Evolutionary conservation across 2,888 invertebrate species (phyloP).

Genomic region (Tetheella fluctuosa): DNA sequence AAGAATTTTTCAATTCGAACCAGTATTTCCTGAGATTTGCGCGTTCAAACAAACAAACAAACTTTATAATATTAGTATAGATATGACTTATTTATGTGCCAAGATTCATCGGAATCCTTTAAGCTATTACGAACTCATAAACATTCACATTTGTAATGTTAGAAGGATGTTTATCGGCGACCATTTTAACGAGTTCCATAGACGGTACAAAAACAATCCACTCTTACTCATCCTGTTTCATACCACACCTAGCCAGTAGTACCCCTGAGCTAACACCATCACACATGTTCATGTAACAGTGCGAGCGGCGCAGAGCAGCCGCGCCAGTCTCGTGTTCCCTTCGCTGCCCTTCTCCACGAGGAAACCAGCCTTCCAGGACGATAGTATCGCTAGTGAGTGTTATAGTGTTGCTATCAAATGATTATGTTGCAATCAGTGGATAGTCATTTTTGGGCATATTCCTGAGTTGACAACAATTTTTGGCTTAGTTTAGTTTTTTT

Average conservation of each 20-base stretch:
- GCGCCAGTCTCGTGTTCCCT: conserved; percentile 91
- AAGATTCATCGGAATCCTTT: no score
- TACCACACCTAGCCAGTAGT: conserved; percentile 19
- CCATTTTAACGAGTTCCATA: no score
- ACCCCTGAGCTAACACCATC: conserved; percentile 29
- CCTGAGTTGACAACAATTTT: no score
- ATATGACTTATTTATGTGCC: no score
- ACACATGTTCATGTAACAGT: conserved; percentile 50
- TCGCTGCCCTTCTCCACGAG: conserved; percentile 86
- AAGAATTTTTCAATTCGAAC: no score
- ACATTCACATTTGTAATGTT: no score
- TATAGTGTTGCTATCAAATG: background rate
- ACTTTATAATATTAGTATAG: no score
- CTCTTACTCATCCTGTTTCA: conserved; percentile 20
- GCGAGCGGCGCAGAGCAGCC: conserved; percentile 87
- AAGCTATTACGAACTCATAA: no score
- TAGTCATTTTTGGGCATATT: background rate
- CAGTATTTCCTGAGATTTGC: no score
- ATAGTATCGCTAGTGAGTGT: conserved; percentile 76
- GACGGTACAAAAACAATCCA: background rate
- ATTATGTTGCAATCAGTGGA: background rate
- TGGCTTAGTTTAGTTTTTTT: no score
- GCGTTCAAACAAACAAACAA: no score
- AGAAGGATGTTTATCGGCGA: no score
- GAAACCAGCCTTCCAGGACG: conserved; percentile 81